Conservation (phyloP, 1,140 invertebrate species). For the Drosophila funebris region DNA sequence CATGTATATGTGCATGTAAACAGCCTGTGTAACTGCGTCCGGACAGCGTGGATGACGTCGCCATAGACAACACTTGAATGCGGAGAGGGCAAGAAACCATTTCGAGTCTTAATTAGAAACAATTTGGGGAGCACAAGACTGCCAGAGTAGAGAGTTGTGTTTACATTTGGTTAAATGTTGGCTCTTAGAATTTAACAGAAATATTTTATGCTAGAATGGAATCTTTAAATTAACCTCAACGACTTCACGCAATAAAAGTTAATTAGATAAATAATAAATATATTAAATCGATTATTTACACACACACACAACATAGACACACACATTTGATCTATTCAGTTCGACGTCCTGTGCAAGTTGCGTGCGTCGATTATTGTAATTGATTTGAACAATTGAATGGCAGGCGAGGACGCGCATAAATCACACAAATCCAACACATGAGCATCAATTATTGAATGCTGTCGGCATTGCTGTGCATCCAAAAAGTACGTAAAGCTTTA, state of each 20-base stretch:
- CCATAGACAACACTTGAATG: constrained; percentile 66
- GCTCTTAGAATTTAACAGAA: too few species aligned
- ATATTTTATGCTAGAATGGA: too few species aligned
- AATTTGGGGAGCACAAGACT: constrained; percentile 63
- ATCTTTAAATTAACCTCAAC: neutral
- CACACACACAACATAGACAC: neutral
- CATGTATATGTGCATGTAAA: constrained; percentile 70
- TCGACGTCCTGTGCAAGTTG: constrained; percentile 50
- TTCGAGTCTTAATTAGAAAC: constrained; percentile 73
- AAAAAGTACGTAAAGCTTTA: constrained; percentile 40
- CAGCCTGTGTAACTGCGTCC: constrained; percentile 55
- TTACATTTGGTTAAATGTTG: constrained; percentile 3
- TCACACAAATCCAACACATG: constrained; percentile 39
- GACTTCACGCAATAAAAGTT: neutral
- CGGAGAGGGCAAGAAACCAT: constrained; percentile 19
- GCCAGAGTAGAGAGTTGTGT: constrained; percentile 5
- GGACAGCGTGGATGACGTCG: constrained; percentile 13
- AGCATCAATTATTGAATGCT: constrained; percentile 73
- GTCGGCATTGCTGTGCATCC: constrained; percentile 53
- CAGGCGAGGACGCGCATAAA: constrained; percentile 75
- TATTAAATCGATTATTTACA: neutral
- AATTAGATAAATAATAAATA: constrained; percentile 5
- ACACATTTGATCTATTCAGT: constrained; percentile 27
- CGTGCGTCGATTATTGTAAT: constrained; percentile 76
- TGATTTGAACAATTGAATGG: constrained; percentile 77